phyloP scores from a whole-genome alignment of 2,888 invertebrate genomes.

The Crepidodera aurea region DNA sequence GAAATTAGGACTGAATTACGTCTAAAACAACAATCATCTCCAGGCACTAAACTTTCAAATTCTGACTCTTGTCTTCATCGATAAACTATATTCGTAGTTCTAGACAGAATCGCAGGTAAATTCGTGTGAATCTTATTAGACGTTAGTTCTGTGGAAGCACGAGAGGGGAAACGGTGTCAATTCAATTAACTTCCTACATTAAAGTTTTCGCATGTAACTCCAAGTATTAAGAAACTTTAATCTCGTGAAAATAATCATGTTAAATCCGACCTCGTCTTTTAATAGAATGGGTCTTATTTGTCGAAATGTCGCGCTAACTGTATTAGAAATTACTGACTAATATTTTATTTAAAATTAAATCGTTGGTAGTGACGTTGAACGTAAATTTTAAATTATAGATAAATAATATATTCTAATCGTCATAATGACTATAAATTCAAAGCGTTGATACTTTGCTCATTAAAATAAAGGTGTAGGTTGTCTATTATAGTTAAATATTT shows the following conservation, averaged over 20 bases:
- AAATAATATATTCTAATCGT: no score
- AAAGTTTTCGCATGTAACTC: constrained; percentile 25
- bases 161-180: constrained; percentile 12
- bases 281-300: constrained; percentile 14
- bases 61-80: neutral
- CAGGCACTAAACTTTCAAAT: no score
- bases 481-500: no score
- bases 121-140: constrained; percentile 19
- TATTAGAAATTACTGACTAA: constrained; percentile 1
- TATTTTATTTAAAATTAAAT: no score
- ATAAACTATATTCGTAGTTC: neutral
- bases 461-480: no score
- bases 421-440: no score
- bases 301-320: neutral
- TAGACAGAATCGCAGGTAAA: neutral
- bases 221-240: constrained; percentile 10
- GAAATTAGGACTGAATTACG: no score
- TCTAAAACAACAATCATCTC: no score
- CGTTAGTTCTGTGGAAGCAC: constrained; percentile 4
- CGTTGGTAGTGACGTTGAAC: no score
- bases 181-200: constrained; percentile 31
- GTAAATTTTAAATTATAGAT: no score
- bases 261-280: constrained; percentile 15
- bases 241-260: constrained; percentile 23
- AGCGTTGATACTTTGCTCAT: no score